A percentile compares a stretch with the other conserved stretches of the same genome.
phyloP scores from a whole-genome alignment of 1,140 invertebrate genomes.

The Platyura marginata region DNA sequence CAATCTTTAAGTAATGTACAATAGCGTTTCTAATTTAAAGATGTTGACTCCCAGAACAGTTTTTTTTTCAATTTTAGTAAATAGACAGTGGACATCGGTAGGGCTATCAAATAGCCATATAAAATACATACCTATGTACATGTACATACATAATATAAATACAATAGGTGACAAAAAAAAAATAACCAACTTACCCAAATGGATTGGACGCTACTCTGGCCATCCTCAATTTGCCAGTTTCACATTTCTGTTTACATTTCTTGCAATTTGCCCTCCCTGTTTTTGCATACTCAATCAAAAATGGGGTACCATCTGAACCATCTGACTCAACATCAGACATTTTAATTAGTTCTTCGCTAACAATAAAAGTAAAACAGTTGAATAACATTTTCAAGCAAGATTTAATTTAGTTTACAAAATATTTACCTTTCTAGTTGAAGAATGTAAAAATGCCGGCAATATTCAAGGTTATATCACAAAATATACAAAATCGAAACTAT shows the following conservation, averaged over 20 bases:
- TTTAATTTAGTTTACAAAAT: neutral
- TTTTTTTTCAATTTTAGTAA: too few species aligned
- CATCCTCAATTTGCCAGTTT: slow-evolving; percentile 47
- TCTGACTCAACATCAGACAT: too few species aligned
- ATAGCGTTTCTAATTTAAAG: too few species aligned
- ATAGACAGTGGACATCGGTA: too few species aligned
- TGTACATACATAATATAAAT: too few species aligned
- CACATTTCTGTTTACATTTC: slow-evolving; percentile 66
- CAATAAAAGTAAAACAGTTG: too few species aligned
- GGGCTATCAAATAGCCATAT: too few species aligned
- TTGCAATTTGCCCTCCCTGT: slow-evolving; percentile 66
- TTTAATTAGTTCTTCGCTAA: too few species aligned
- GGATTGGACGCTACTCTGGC: slow-evolving; percentile 60
- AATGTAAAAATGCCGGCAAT: neutral
- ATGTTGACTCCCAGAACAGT: too few species aligned
- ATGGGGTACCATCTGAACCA: slow-evolving; percentile 31
- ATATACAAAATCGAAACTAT: neutral
- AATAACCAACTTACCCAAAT: slow-evolving; percentile 50
- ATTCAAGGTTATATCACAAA: neutral
- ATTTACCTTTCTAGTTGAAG: neutral
- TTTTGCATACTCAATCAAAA: slow-evolving; percentile 59
- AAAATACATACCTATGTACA: too few species aligned
- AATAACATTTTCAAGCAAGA: neutral
- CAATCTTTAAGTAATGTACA: too few species aligned
- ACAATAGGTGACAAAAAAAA: neutral